These are phyloP conservation scores for Onychorhynchus coronatus DNA, from an alignment of 2,113 vertebrate genomes.

Conservation along the genomic window DNA sequence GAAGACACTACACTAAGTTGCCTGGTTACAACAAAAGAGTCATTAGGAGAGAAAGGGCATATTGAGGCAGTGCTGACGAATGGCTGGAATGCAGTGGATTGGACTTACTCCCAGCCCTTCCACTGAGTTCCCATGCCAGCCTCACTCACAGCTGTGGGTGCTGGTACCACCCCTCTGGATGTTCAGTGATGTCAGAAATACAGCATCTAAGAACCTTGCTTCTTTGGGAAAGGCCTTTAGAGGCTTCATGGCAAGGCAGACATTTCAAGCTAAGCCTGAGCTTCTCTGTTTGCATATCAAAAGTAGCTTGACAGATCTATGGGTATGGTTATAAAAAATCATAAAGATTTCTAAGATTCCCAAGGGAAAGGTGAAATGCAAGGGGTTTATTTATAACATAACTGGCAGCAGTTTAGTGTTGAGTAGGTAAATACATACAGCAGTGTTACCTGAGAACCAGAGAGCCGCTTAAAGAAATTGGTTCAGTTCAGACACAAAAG, in stretches of 20 bases:
- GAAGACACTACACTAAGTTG: slow-evolving; percentile 88
- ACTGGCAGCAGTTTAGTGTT: neutral
- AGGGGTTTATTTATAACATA: neutral
- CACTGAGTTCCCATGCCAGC: neutral
- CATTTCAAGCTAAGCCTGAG: neutral
- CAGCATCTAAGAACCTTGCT: neutral
- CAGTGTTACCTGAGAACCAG: neutral
- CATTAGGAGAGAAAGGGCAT: slow-evolving; percentile 4
- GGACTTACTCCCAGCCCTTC: neutral
- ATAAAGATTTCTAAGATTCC: neutral
- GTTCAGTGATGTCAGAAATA: neutral
- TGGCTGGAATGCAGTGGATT: neutral
- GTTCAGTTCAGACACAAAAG: neutral
- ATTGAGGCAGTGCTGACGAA: neutral
- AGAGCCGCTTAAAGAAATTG: neutral
- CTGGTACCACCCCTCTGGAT: neutral
- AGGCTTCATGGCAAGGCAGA: neutral
- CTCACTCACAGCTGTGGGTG: neutral
- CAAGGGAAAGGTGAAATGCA: neutral
- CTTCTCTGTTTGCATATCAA: neutral
- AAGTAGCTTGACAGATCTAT: neutral
- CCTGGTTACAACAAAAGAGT: slow-evolving; percentile 67
- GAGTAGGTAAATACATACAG: neutral
- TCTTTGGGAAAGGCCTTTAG: neutral
- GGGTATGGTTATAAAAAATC: neutral